Evolutionary conservation across 2,888 invertebrate genomes (phyloP), one percentile per base, ranked within the genome.

Genomic region (Luperina nickerlii): DNA sequence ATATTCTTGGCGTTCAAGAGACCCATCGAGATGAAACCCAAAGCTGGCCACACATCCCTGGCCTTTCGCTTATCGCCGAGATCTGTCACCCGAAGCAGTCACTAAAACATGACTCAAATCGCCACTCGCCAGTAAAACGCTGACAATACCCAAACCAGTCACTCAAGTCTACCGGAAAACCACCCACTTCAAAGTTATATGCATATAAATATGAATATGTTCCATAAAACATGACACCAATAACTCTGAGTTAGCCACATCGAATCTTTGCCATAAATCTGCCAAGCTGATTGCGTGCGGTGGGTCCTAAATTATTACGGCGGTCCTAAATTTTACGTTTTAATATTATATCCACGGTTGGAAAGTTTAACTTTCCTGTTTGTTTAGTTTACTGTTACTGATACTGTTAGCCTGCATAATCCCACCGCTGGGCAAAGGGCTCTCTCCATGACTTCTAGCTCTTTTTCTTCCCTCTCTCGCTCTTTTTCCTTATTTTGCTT

Each of bases 261-360:
- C 87, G 88, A 88, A 83, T 83, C 70, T 87, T 82, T 76, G 80
- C 82, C 48, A 87, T 88, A 88, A 88, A 88, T 88, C 88, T 88
- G 87, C 81, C 87, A 86, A 38, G 32, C 73, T 76, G 85, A 79
- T 85, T 73, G 76, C 85, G 32, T 82, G 82, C 67, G 84, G 84
- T 80, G 45, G 76, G 48, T 78, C 57, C 65, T 86, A 78, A 88
- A 85, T 86, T 88, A 88, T 88, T 82, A 83, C 76, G 79, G 76
- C 70, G 69, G 79, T 79, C 79, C 62, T 81, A 85, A 86, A 88
- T 87, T 80, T 79, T 71, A 75, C 66, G 72, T 84, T 86, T 84
- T 78, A 88, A 87, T 83, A 75, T 79, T 81, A 54, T 76, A 84
- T 81, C 24, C 71, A 57, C 24, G 18, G 48, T 67, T 63, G 32